Evolutionary conservation across 2,888 invertebrate species (phyloP), one percentile per base, ranked within the genome.

Genomic region (Hemicrepidius hirtus): DNA sequence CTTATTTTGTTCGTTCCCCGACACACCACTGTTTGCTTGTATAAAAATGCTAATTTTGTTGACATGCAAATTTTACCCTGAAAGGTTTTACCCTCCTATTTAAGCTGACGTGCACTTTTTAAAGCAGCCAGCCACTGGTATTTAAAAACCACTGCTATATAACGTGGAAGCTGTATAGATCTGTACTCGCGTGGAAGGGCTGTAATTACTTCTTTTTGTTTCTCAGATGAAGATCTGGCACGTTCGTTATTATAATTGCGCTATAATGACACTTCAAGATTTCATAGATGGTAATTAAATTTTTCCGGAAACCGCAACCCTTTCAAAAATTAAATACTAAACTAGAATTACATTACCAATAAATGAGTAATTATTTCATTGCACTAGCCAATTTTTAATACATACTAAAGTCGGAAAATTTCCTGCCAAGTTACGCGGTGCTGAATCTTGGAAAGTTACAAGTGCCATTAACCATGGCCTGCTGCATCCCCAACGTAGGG

Each of bases 31-130:
- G 55, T 66, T 66, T 57, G 55, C 57, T 35, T 66, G 55, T 44
- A 66, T 66, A 66, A 66, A 66, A 66, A 57, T 66, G 66, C 66
- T 28, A 66, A 66, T 66, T 66, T 55, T 28, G 55, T 66, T 66
- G 55, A 44, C 66, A 66, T 66, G 57, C 55, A 66, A 66, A 66
- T 66, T 66, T 55, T 18, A 32, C n/a, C 24, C 53, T 57, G 57
- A 66, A 57, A 55, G 57, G 66, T 55, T 66, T 66, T 66, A 24
- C 57, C 55, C 44, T 55, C 37, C 16, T 18, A 57, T 57, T 66
- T 55, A 57, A 65, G 65, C 66, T 57, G 57, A 66, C 66, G 44
- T 66, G 50, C 20, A 55, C 60, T 65, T 65, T 63, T 65, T 65
- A 65, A 65, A 65, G 65, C 13, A 40, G 37, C 49, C 13, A 40